Evolutionary conservation across 2,888 invertebrate species (phyloP).

Genomic region (Microplitis deprimator): DNA sequence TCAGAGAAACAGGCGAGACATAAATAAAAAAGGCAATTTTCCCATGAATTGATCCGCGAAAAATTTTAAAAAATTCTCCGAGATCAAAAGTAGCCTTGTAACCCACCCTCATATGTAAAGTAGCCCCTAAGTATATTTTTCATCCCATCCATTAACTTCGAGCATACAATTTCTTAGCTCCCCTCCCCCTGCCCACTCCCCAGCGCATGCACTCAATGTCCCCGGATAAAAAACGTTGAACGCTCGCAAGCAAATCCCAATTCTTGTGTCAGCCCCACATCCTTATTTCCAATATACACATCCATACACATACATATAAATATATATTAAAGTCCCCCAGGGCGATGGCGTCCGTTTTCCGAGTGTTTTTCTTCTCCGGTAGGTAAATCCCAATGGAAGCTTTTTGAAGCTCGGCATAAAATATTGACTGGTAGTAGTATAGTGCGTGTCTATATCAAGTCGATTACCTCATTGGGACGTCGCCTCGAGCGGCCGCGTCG

Average conservation of each 20-base stretch:
- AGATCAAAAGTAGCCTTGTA: conserved; percentile 1
- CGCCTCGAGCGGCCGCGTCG: conserved; percentile 52
- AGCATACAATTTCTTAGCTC: not conserved
- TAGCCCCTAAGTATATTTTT: not conserved
- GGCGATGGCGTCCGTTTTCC: conserved; percentile 27
- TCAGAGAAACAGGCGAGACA: not conserved
- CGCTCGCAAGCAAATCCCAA: too few species aligned
- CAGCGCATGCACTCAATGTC: too few species aligned
- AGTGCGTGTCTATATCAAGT: conserved; percentile 22
- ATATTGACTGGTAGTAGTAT: conserved; percentile 10
- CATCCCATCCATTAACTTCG: not conserved
- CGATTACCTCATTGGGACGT: conserved; percentile 34
- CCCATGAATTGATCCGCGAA: not conserved
- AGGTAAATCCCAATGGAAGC: conserved; percentile 8
- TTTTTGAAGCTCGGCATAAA: not conserved
- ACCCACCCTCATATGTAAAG: not conserved
- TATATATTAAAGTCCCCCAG: conserved; percentile 25
- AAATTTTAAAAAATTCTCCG: not conserved
- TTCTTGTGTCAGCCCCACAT: too few species aligned
- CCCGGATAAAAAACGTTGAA: not conserved
- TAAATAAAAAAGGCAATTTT: not conserved
- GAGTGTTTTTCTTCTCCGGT: conserved; percentile 16
- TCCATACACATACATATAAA: not conserved
- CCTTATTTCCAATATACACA: not conserved
- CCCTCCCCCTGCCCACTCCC: not conserved